Percentiles rank a stretch among this genome's conserved stretches.
These are phyloP conservation scores for Mesoligia furuncula DNA, from an alignment of 2,888 invertebrate genomes.

Conservation along the genomic window DNA sequence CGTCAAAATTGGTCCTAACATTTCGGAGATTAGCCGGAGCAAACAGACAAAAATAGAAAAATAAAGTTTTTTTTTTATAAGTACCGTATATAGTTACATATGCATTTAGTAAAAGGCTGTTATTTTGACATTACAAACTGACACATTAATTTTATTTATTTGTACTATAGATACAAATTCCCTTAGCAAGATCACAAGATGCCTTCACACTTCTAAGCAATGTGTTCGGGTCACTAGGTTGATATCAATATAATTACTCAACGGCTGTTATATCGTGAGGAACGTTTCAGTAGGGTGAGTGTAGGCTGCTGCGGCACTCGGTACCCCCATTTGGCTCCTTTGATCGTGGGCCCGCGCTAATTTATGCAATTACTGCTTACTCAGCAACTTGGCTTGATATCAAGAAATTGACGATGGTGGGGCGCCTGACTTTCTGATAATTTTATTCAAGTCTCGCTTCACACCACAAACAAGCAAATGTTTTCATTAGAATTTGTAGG, in stretches of 20 bases:
- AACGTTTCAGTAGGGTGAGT: slow-evolving; percentile 65
- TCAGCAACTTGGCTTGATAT: slow-evolving; percentile 73
- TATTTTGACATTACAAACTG: background rate
- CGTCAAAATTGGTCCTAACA: background rate
- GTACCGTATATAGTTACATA: too few species aligned
- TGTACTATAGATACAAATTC: slow-evolving; percentile 10
- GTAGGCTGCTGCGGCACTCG: slow-evolving; percentile 55
- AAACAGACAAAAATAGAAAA: background rate
- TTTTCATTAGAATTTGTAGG: slow-evolving; percentile 52
- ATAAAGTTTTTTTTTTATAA: too few species aligned
- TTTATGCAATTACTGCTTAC: slow-evolving; percentile 80
- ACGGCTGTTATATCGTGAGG: slow-evolving; percentile 65
- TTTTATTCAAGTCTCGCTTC: slow-evolving; percentile 63
- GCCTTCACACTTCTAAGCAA: slow-evolving; percentile 2
- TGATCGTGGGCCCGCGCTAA: slow-evolving; percentile 77
- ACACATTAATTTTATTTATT: background rate
- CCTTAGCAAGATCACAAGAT: slow-evolving; percentile 1
- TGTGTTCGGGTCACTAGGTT: slow-evolving; percentile 48
- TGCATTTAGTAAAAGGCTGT: background rate
- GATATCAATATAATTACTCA: slow-evolving; percentile 62
- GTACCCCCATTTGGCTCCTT: slow-evolving; percentile 71
- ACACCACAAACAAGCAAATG: slow-evolving; percentile 55
- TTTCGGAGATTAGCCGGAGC: background rate
- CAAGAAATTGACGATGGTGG: slow-evolving; percentile 70
- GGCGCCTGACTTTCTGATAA: slow-evolving; percentile 56